Conservation (phyloP, 2,797 vertebrate species). For the Darevskia mixta region DNA sequence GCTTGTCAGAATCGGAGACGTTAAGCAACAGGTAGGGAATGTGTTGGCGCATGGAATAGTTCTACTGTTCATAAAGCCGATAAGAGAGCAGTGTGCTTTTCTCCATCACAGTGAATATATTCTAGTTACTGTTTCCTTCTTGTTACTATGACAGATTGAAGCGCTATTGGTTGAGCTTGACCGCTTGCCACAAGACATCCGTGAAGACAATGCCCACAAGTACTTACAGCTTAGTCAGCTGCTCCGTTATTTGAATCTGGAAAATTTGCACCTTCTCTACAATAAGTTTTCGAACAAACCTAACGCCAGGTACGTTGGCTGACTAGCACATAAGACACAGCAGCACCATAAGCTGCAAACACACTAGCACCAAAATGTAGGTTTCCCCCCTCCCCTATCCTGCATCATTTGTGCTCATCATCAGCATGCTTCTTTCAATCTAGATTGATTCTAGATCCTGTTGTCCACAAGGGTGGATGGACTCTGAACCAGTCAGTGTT, state of each 20-base stretch:
- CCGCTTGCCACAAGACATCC: constrained; percentile 73
- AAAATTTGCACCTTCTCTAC: constrained; percentile 82
- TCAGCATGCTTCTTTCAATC: no score
- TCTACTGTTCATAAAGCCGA: background rate
- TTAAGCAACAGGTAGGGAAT: constrained; percentile 79
- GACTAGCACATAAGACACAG: no score
- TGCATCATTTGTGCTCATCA: no score
- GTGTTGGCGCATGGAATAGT: background rate
- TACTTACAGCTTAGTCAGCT: constrained; percentile 84
- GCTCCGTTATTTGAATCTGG: constrained; percentile 71
- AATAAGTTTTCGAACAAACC: constrained; percentile 76
- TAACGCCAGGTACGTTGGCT: constrained; percentile 82
- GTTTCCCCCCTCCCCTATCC: no score
- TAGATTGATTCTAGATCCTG: no score
- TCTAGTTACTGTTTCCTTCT: background rate
- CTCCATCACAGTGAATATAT: background rate
- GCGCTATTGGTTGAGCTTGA: constrained; percentile 83
- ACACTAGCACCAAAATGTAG: no score
- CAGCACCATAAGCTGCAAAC: no score
- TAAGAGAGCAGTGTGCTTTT: background rate
- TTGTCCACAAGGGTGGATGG: no score
- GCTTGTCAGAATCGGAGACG: constrained; percentile 76
- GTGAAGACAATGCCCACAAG: constrained; percentile 77
- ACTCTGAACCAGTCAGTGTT: no score
- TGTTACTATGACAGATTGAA: constrained; percentile 74